Conservation (phyloP, 2,888 invertebrate species). For the Sphaeridia pumilis region DNA sequence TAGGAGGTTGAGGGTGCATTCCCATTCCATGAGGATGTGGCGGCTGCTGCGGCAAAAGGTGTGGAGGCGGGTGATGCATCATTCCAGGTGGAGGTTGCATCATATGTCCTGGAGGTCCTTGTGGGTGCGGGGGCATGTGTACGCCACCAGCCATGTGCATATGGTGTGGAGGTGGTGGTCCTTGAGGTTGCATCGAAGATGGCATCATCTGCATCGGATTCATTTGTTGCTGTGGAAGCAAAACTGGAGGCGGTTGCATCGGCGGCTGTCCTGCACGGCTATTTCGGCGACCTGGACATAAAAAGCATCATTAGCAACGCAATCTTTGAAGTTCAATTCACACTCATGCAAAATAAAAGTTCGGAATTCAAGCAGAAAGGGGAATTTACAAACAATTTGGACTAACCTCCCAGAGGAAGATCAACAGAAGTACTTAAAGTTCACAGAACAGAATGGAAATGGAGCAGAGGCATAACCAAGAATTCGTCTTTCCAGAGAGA, state of each 20-base stretch:
- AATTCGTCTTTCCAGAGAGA: conserved; percentile 28
- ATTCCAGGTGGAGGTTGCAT: conserved; percentile 36
- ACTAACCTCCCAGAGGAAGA: conserved; percentile 33
- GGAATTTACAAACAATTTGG: conserved; percentile 35
- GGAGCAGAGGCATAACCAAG: conserved; percentile 15
- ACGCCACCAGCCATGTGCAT: conserved; percentile 21
- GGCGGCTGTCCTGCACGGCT: conserved; percentile 19
- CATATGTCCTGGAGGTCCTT: conserved; percentile 33
- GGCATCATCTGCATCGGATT: conserved; percentile 43
- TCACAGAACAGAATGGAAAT: conserved; percentile 24
- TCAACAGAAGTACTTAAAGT: conserved; percentile 19
- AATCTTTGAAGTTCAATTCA: background rate
- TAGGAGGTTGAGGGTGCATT: conserved; percentile 25
- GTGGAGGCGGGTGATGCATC: conserved; percentile 31
- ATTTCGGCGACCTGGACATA: conserved; percentile 25
- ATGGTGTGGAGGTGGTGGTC: conserved; percentile 37
- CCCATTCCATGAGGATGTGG: conserved; percentile 22
- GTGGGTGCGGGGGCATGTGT: conserved; percentile 39
- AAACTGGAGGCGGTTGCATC: conserved; percentile 34
- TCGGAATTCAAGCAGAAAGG: background rate
- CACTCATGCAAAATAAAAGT: background rate
- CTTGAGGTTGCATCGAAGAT: conserved; percentile 39
- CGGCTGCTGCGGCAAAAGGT: conserved; percentile 32
- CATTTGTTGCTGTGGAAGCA: conserved; percentile 31
- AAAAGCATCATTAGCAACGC: background rate